A percentile compares a stretch with the other conserved stretches of the same genome.
Conservation (phyloP, 2,113 vertebrate genomes). For the Rousettus leschenaultii region DNA sequence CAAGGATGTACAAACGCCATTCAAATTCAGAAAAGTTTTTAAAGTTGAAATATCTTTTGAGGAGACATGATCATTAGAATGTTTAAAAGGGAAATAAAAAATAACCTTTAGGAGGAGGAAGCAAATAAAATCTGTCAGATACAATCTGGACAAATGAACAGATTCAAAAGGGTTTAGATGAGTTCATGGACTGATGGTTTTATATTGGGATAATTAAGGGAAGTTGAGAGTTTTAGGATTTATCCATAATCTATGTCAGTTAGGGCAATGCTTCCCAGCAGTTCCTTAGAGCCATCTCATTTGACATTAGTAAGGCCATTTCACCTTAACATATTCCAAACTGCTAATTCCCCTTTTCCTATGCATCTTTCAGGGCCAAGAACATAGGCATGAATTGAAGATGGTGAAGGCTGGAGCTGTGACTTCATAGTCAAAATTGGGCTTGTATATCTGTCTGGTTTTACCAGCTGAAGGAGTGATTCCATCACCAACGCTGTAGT, state of each 20-base stretch:
- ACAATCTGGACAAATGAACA: not conserved
- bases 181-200: not conserved
- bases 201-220: constrained; percentile 17
- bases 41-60: constrained; percentile 19
- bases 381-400: not conserved
- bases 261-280: not conserved
- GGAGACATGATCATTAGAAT: not conserved
- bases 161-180: not conserved
- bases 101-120: not conserved
- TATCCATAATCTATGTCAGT: not conserved
- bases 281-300: not conserved
- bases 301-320: not conserved
- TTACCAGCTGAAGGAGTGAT: not conserved
- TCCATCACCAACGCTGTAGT: not conserved
- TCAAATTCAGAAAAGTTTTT: not conserved
- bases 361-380: not conserved
- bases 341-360: not conserved
- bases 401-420: not conserved
- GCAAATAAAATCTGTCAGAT: not conserved
- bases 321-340: not conserved
- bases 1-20: not conserved
- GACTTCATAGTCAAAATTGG: not conserved
- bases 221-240: not conserved
- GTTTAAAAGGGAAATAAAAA: not conserved
- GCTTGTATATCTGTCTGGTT: not conserved